phyloP scores from a whole-genome alignment of 2,888 invertebrate species.

The Megamerina dolium region DNA sequence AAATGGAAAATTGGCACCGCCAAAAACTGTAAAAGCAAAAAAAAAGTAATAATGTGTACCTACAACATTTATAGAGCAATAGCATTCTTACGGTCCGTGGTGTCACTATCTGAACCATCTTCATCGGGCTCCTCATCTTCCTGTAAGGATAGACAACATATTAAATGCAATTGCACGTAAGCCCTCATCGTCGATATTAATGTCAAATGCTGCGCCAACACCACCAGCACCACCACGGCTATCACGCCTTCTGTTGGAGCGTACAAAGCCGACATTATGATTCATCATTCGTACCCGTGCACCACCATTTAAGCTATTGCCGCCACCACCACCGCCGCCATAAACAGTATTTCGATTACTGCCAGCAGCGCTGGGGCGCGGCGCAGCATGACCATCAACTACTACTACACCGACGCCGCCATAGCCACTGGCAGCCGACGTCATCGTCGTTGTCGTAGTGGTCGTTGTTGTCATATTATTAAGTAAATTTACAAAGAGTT shows the following conservation, averaged over 20 bases:
- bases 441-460: too few relatives aligned
- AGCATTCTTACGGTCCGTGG: constrained; percentile 9
- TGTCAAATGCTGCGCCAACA: constrained; percentile 21
- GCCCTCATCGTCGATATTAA: constrained; percentile 17
- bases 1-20: constrained; percentile 22
- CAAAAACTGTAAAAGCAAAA: constrained; percentile 29
- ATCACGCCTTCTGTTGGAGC: constrained; percentile 1
- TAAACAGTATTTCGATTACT: constrained; percentile 9
- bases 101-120: constrained; percentile 47
- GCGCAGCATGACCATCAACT: constrained; percentile 25
- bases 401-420: constrained; percentile 24
- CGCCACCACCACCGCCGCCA: constrained; percentile 15
- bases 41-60: not conserved
- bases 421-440: constrained; percentile 29
- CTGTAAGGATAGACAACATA: constrained; percentile 43
- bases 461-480: too few relatives aligned
- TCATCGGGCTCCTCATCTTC: constrained; percentile 60
- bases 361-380: constrained; percentile 29
- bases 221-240: constrained; percentile 20
- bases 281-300: too few relatives aligned
- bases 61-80: not conserved
- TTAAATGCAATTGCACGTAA: constrained; percentile 28
- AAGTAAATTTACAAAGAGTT: constrained; percentile 17
- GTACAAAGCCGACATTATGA: constrained; percentile 1
- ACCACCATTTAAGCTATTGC: constrained; percentile 6